Percentiles rank a stretch among this genome's conserved stretches.
These are phyloP conservation scores for Ephydatia muelleri DNA, from an alignment of 37 sponge, comb jelly and placozoan genomes.

Conservation along the genomic window DNA sequence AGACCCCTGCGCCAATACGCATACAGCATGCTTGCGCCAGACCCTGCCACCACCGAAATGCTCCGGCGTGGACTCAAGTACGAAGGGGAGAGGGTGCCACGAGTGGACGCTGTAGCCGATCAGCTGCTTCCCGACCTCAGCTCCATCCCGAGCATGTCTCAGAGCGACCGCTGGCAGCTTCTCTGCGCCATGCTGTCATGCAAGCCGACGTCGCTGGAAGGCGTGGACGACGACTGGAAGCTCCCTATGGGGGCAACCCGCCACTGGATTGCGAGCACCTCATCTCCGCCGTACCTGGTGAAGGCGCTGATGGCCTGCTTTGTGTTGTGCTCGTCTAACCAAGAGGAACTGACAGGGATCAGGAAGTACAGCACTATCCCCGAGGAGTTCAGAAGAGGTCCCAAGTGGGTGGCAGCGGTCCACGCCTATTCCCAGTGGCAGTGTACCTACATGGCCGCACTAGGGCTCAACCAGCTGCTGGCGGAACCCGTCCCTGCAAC, in stretches of 20 bases:
- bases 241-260: slow-evolving; percentile 14
- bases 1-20: slow-evolving; percentile 21
- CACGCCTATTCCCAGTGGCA: slow-evolving; percentile 74
- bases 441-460: slow-evolving; percentile 31
- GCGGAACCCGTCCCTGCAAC: slow-evolving; percentile 27
- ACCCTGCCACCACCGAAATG: slow-evolving; percentile 18
- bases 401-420: slow-evolving; percentile 32
- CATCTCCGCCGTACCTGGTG: not conserved
- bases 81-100: slow-evolving; percentile 3
- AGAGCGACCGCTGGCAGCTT: slow-evolving; percentile 1
- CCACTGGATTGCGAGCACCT: slow-evolving; percentile 33
- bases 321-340: slow-evolving; percentile 24
- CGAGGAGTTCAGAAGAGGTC: slow-evolving; percentile 13
- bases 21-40: slow-evolving; percentile 7
- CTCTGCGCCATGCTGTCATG: slow-evolving; percentile 18
- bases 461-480: slow-evolving; percentile 43
- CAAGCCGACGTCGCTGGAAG: not conserved
- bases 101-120: not conserved
- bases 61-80: slow-evolving; percentile 9
- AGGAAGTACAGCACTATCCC: not conserved
- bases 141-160: not conserved
- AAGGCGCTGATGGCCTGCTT: slow-evolving; percentile 44
- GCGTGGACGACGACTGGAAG: slow-evolving; percentile 14
- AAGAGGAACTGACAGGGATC: not conserved
- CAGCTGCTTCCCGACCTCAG: slow-evolving; percentile 4